Evolutionary conservation across 2,113 vertebrate species (phyloP), one percentile per base, ranked within the genome.

Genomic region (Ctenomys sociabilis): DNA sequence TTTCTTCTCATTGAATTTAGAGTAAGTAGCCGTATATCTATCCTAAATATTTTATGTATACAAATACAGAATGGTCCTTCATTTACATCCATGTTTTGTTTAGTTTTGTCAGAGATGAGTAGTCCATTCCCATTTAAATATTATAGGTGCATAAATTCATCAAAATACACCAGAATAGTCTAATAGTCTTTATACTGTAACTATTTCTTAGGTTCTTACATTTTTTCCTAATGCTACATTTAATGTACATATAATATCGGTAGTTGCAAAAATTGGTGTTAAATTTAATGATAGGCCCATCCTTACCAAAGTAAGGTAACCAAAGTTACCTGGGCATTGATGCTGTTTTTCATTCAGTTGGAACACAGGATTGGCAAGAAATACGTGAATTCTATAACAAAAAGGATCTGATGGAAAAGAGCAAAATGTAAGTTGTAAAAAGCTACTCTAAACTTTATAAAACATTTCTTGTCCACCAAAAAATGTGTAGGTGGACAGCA

Each of bases 401-500:
- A 59, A 94, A 90, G 82, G 24, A 85, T 35, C 14, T 93, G 72
- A 95, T 64, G 61, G n/a, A 87, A 95, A 94, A 93, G 28, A 78
- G 14, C 22, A 57, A 86, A 91, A 45, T 95, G 12, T 70, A 94
- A 68, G 28, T 87, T 95, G 91, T 35, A 43, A 87, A 72, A 97
- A 94, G n/a, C n/a, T n/a, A n/a, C n/a, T 95, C 85, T 88, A 78
- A 95, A 97, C 92, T 95, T 96, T 97, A 85, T 95, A 97, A 89
- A 97, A 97, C 85, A 97, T 70, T 97, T 98, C 97, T 96, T 85
- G 52, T 96, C 26, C 35, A 93, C 97, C 91, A 85, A 93, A 96
- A 78, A 96, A 91, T 96, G 96, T 96, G 97, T 98, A 97, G 98
- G 98, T 97, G 97, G 97, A 97, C 97, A 98, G 88, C 96, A 94